A percentile compares a stretch with the other conserved stretches of the same genome.
Evolutionary conservation across 2,797 vertebrate species (phyloP).

Genomic region (Pipistrellus pygmaeus): DNA sequence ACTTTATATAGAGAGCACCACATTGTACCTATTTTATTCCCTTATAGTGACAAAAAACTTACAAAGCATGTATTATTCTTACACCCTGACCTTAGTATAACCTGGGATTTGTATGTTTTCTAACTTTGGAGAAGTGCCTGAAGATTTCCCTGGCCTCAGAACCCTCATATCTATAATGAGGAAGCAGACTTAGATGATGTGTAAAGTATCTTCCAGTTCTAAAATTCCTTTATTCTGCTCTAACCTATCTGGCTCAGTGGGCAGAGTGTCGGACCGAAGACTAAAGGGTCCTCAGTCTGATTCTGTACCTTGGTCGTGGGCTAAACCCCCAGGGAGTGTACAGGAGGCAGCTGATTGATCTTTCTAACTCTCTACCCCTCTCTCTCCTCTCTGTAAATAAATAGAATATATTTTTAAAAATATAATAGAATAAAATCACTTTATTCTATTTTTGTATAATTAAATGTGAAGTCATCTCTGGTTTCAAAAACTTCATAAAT

Average conservation of each 20-base stretch:
- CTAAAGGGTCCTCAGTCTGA: too few species aligned
- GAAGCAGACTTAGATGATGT: background rate
- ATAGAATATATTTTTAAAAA: too few species aligned
- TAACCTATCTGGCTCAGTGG: too few species aligned
- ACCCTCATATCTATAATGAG: background rate
- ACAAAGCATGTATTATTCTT: background rate
- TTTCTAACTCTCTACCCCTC: too few species aligned
- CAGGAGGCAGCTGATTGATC: too few species aligned
- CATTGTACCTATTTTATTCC: slow-evolving; percentile 2
- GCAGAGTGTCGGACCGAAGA: too few species aligned
- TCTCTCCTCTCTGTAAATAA: too few species aligned
- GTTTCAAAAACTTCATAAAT: slow-evolving; percentile 37
- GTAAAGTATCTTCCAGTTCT: background rate
- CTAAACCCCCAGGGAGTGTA: too few species aligned
- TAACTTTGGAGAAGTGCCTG: background rate
- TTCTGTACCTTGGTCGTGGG: too few species aligned
- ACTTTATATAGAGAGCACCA: background rate
- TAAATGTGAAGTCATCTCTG: slow-evolving; percentile 5
- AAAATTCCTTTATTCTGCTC: slow-evolving; percentile 10
- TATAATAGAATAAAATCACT: too few species aligned
- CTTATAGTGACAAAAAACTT: background rate
- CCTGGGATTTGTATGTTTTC: background rate
- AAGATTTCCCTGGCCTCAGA: background rate
- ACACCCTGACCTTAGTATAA: slow-evolving; percentile 25
- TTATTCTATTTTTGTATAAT: slow-evolving; percentile 18